Percentiles rank a stretch among this genome's conserved stretches.
Evolutionary conservation across 2,113 vertebrate species (phyloP).

Genomic region (Poeciliopsis prolifica): DNA sequence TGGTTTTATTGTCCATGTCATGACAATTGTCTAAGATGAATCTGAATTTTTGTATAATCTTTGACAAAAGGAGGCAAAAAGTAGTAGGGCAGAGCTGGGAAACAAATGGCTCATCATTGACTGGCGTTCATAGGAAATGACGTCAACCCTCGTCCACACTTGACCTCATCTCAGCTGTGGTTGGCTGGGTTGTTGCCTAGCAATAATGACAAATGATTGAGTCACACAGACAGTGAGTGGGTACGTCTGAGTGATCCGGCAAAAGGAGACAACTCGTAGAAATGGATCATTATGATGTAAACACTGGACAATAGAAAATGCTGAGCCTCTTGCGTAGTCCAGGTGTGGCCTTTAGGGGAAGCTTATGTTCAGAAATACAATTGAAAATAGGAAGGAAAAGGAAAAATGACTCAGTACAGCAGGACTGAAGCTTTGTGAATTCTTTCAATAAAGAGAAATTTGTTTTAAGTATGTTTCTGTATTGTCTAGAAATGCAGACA

Average conservation of each 20-base stretch:
- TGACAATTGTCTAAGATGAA: not conserved
- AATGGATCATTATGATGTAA: not conserved
- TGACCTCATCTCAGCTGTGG: conserved; percentile 53
- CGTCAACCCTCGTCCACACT: conserved; percentile 58
- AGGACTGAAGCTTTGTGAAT: not conserved
- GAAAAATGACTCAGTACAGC: not conserved
- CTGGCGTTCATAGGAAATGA: conserved; percentile 72
- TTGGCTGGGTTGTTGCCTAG: conserved; percentile 73
- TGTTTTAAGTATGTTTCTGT: too few species aligned
- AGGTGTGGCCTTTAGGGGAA: conserved; percentile 29
- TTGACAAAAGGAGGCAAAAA: conserved; percentile 5
- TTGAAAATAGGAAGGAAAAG: not conserved
- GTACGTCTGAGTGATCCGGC: conserved; percentile 11
- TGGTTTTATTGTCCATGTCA: not conserved
- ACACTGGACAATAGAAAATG: conserved; percentile 23
- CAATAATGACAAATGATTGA: conserved; percentile 71
- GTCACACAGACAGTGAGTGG: conserved; percentile 50
- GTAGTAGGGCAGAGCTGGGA: conserved; percentile 23
- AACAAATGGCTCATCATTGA: conserved; percentile 65
- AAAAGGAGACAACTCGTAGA: conserved; percentile 15
- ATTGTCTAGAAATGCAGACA: not conserved
- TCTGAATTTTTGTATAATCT: not conserved
- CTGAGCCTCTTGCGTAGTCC: conserved; percentile 1
- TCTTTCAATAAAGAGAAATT: not conserved
- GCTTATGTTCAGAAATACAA: conserved; percentile 14